These are phyloP conservation scores for Ephestia elutella DNA, from an alignment of 1,140 invertebrate genomes.

Conservation along the genomic window DNA sequence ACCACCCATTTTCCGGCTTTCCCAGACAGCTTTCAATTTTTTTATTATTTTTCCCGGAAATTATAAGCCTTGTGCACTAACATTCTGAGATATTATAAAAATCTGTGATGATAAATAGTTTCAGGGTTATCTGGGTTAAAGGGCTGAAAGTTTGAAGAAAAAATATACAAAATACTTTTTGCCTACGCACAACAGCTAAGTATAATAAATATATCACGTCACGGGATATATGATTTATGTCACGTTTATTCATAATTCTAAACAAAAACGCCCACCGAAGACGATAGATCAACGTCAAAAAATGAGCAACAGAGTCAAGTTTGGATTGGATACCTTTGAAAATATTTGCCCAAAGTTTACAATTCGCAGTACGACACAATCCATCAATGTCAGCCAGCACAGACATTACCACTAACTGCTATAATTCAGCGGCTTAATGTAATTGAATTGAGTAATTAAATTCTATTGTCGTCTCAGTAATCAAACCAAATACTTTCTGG, in stretches of 20 bases:
- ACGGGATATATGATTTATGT: too few species aligned
- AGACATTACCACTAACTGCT: constrained; percentile 11
- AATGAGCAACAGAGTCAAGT: constrained; percentile 3
- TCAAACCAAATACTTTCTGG: background rate
- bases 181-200: too few species aligned
- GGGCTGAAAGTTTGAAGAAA: too few species aligned
- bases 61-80: too few species aligned
- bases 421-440: constrained; percentile 17
- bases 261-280: background rate
- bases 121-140: too few species aligned
- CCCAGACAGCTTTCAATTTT: too few species aligned
- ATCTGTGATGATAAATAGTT: too few species aligned
- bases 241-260: background rate
- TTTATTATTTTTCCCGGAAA: too few species aligned
- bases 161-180: too few species aligned
- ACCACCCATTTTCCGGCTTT: too few species aligned
- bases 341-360: constrained; percentile 22
- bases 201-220: too few species aligned
- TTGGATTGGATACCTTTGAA: constrained; percentile 11
- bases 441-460: constrained; percentile 24
- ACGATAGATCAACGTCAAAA: constrained; percentile 15
- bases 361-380: constrained; percentile 16
- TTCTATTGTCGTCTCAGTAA: constrained; percentile 13
- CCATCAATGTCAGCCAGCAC: constrained; percentile 18
- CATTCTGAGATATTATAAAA: too few species aligned